Conservation (phyloP, 2,113 vertebrate species). For the Xiphophorus maculatus region DNA sequence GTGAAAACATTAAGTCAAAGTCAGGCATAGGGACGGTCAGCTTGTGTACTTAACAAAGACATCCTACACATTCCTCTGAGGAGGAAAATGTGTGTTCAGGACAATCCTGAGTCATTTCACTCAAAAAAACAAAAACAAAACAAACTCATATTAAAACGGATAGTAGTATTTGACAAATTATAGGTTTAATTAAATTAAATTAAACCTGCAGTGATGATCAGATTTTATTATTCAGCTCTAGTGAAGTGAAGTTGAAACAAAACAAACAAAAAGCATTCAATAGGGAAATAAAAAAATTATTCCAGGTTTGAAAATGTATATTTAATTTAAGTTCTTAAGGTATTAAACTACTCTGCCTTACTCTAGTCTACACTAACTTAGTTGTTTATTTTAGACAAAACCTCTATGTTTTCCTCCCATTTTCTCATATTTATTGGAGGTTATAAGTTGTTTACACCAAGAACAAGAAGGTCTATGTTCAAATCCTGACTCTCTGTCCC, state of each 20-base stretch:
- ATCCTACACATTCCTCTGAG: background rate
- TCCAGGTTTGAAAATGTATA: too few species aligned
- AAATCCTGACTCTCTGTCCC: background rate
- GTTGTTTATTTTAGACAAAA: background rate
- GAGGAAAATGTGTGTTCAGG: too few species aligned
- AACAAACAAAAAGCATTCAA: background rate
- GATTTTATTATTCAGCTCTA: background rate
- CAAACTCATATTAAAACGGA: background rate
- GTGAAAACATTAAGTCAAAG: background rate
- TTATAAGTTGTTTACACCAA: background rate
- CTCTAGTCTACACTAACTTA: too few species aligned
- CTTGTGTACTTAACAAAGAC: background rate
- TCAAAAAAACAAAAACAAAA: background rate
- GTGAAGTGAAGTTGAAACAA: background rate
- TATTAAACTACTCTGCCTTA: background rate
- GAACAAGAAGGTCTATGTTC: background rate
- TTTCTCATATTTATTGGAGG: background rate
- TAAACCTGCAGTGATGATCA: background rate
- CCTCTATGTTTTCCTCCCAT: background rate
- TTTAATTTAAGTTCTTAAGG: background rate
- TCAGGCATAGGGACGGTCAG: too few species aligned
- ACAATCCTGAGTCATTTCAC: too few species aligned
- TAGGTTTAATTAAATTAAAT: background rate
- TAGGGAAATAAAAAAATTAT: background rate
- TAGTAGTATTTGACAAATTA: background rate